A percentile compares a stretch with the other conserved stretches of the same genome.
Conservation (phyloP, 2,797 vertebrate genomes). For the Allobates femoralis region DNA sequence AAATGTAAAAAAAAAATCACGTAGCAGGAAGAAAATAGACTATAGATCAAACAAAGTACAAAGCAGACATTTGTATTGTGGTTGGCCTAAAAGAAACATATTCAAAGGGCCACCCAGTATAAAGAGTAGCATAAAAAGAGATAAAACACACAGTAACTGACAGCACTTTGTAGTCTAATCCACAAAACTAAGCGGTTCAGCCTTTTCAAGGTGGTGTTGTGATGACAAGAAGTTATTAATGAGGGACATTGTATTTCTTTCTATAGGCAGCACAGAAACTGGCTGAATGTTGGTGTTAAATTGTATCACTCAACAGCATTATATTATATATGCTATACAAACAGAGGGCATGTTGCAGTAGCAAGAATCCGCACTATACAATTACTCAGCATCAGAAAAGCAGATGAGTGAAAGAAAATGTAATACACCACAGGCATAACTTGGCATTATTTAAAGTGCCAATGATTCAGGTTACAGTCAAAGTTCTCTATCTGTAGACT, state of each 20-base stretch:
- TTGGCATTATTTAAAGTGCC: background rate
- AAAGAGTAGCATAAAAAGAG: slow-evolving; percentile 34
- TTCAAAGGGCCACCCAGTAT: slow-evolving; percentile 47
- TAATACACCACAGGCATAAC: background rate
- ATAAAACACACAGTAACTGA: slow-evolving; percentile 44
- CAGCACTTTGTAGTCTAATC: slow-evolving; percentile 52
- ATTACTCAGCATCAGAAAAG: background rate
- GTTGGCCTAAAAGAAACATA: slow-evolving; percentile 1
- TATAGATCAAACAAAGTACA: slow-evolving; percentile 26
- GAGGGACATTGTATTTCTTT: slow-evolving; percentile 28
- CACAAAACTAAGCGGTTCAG: slow-evolving; percentile 31
- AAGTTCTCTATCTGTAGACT: background rate
- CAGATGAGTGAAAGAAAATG: slow-evolving; percentile 7
- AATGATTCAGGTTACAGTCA: background rate
- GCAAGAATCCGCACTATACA: background rate
- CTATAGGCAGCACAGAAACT: slow-evolving; percentile 15
- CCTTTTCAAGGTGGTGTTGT: slow-evolving; percentile 49
- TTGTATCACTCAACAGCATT: slow-evolving; percentile 44
- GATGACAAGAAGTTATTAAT: slow-evolving; percentile 52
- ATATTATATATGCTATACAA: slow-evolving; percentile 13
- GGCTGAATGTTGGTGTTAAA: slow-evolving; percentile 13
- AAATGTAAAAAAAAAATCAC: slow-evolving; percentile 27
- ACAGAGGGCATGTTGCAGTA: background rate
- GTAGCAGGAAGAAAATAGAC: slow-evolving; percentile 25
- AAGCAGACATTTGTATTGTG: slow-evolving; percentile 36